These are phyloP conservation scores for Misgurnus mizolepis DNA, from an alignment of 2,113 vertebrate genomes.

Conservation along the genomic window DNA sequence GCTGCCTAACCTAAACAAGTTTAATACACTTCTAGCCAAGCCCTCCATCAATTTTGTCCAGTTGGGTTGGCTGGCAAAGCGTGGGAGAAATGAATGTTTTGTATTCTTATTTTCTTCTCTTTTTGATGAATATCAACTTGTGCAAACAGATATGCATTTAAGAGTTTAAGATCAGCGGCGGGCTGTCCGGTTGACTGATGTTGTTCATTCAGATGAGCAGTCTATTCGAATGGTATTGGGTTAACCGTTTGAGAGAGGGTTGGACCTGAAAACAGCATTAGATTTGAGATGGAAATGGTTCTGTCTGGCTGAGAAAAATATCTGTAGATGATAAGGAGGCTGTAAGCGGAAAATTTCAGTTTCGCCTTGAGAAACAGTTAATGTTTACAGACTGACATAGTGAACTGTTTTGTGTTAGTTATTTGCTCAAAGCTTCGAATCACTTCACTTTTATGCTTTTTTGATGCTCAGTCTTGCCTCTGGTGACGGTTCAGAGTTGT, in stretches of 20 bases:
- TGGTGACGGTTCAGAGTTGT: not conserved
- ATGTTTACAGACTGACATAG: constrained; percentile 48
- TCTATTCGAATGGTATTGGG: constrained; percentile 54
- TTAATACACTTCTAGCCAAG: constrained; percentile 11
- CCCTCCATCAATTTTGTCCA: constrained; percentile 8
- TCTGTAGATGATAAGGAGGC: constrained; percentile 49
- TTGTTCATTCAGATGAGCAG: constrained; percentile 52
- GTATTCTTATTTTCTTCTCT: not conserved
- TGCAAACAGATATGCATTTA: not conserved
- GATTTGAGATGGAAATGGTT: constrained; percentile 46
- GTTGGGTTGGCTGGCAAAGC: constrained; percentile 20
- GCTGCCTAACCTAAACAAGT: constrained; percentile 31
- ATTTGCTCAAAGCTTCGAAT: constrained; percentile 17
- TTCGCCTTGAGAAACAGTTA: constrained; percentile 37
- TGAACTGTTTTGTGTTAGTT: constrained; percentile 36
- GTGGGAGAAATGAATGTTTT: constrained; percentile 6
- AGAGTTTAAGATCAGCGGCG: constrained; percentile 7
- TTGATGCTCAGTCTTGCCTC: constrained; percentile 10
- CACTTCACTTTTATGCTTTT: not conserved
- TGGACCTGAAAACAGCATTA: constrained; percentile 44
- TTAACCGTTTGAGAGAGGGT: constrained; percentile 53
- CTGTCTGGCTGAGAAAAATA: constrained; percentile 42
- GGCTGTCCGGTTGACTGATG: constrained; percentile 40
- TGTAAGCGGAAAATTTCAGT: constrained; percentile 59
- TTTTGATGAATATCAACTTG: not conserved